Base-by-base conservation (phyloP, 1,140 invertebrate genomes). In the Drosophila equinoxialis region DNA sequence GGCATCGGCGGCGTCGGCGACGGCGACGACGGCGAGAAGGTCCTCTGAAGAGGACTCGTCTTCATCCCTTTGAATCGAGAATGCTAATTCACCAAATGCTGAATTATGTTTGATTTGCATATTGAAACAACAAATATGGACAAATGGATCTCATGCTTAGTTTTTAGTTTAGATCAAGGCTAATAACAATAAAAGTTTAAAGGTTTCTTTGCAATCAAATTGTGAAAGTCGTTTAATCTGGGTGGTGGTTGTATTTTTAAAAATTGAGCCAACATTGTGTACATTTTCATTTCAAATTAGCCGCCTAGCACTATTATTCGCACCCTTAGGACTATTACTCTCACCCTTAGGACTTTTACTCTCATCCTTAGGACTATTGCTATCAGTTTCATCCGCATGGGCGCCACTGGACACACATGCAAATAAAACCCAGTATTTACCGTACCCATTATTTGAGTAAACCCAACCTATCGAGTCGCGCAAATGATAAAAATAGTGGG, bases 81-180 rank as follows among this genome's bases (percentile, higher is more conserved):
- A 51, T 51, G 45, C 45, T 51, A 51, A 51, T 51, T 51, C 45
- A 23, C 45, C 17, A 51, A 51, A 23, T 23, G 45, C 45, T 51
- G 45, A 51, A 51, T 51, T 51, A 51, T 11, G 45, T 51, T 51
- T 51, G 17, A 23, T 51, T 51, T 51, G 45, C 45, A 23, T 51
- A 51, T 23, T 51, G 45, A 51, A 51, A 51, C 17, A 51, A 65
- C 23, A 51, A 51, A 51, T 23, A 23, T 51, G 45, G 61, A 45
- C 17, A 69, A 73, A 81, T 76, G 79, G 82, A 86, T 86, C 79
- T 87, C 83, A 87, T 73, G 82, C 76, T 79, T 87, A 87, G 65
- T 60, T 79, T 30, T 63, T 79, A 86, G 45, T 66, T 63, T 26
- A 63, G 45, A 23, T 51, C 64, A 39, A 37, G 39, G 67, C 41